These are phyloP conservation scores for Galaxea fascicularis DNA, from an alignment of 92 coral and sea anemone genomes.

Conservation along the genomic window DNA sequence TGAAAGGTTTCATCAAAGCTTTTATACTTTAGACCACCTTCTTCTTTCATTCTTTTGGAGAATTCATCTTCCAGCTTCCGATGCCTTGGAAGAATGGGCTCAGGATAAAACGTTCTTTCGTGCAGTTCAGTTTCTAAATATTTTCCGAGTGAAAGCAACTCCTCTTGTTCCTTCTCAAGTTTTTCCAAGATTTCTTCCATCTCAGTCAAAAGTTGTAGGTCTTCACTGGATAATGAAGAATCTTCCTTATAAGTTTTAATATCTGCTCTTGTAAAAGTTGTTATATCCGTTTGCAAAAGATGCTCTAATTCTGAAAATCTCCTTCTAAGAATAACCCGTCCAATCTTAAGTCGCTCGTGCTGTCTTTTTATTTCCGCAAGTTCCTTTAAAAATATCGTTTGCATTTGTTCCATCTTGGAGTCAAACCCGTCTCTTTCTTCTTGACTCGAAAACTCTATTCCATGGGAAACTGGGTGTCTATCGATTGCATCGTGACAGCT, in stretches of 20 bases:
- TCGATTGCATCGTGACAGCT: slow-evolving; percentile 1
- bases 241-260: slow-evolving; percentile 63
- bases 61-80: slow-evolving; percentile 83
- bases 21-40: slow-evolving; percentile 91
- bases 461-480: slow-evolving; percentile 65
- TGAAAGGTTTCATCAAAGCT: slow-evolving; percentile 83
- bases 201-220: slow-evolving; percentile 81
- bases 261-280: slow-evolving; percentile 52
- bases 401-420: slow-evolving; percentile 89
- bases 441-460: slow-evolving; percentile 71
- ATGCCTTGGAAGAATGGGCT: slow-evolving; percentile 81
- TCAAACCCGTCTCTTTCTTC: slow-evolving; percentile 81
- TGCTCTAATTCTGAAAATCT: slow-evolving; percentile 84
- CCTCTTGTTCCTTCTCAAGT: slow-evolving; percentile 80
- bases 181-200: slow-evolving; percentile 79
- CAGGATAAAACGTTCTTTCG: slow-evolving; percentile 90
- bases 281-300: slow-evolving; percentile 73
- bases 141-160: slow-evolving; percentile 76
- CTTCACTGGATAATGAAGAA: slow-evolving; percentile 68
- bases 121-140: slow-evolving; percentile 87
- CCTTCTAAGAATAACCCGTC: slow-evolving; percentile 65
- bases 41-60: slow-evolving; percentile 90
- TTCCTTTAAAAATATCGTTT: slow-evolving; percentile 79
- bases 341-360: slow-evolving; percentile 81
- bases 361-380: slow-evolving; percentile 81